Percentiles rank a stretch among this genome's conserved stretches.
phyloP scores from a whole-genome alignment of 1,140 invertebrate genomes.

The Dolichoris vasculosae region DNA sequence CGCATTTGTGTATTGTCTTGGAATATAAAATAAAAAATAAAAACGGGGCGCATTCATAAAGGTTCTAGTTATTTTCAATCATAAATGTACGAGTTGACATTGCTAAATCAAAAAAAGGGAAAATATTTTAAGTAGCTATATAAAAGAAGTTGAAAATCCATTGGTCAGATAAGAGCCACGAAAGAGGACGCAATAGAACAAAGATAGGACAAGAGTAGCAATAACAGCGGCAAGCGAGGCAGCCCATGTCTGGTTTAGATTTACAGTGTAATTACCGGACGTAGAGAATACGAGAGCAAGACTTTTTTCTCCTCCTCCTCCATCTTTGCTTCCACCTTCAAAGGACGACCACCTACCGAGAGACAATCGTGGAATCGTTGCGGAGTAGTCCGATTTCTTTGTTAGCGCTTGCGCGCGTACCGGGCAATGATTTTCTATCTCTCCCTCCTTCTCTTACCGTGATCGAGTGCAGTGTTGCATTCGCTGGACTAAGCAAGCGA shows the following conservation, averaged over 20 bases:
- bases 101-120: no score
- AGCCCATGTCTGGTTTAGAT: slow-evolving; percentile 29
- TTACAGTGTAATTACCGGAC: slow-evolving; percentile 35
- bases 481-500: background rate
- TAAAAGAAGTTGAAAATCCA: background rate
- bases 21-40: no score
- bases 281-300: slow-evolving; percentile 20
- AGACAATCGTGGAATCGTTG: slow-evolving; percentile 17
- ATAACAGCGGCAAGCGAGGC: background rate
- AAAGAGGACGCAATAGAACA: background rate
- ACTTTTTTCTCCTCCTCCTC: background rate
- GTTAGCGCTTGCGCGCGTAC: slow-evolving; percentile 6
- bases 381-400: slow-evolving; percentile 29
- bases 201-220: background rate
- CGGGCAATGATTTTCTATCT: background rate
- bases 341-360: slow-evolving; percentile 37
- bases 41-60: no score
- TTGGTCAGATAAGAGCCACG: background rate
- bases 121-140: background rate
- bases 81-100: no score
- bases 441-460: background rate
- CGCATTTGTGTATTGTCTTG: no score
- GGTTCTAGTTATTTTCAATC: no score
- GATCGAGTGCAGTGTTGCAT: background rate
- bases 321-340: background rate